phyloP scores from a whole-genome alignment of 2,113 vertebrate species.

The Camarhynchus parvulus region DNA sequence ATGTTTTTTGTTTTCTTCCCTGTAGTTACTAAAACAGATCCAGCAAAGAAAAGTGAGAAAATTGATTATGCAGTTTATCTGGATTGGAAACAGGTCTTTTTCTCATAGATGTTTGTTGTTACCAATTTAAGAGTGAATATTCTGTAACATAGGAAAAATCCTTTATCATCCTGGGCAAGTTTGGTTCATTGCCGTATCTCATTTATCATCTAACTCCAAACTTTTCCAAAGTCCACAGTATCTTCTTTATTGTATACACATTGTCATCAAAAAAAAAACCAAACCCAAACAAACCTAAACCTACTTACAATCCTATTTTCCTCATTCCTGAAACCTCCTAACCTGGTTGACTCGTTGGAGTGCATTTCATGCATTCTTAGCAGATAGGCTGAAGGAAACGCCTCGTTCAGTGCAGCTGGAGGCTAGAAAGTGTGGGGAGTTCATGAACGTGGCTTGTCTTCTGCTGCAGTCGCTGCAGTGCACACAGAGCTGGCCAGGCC shows the following conservation, averaged over 20 bases:
- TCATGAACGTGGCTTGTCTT: conserved; percentile 22
- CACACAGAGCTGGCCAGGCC: not conserved
- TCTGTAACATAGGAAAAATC: not conserved
- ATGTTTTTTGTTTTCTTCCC: fast-evolving
- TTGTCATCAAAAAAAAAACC: not conserved
- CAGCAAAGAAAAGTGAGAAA: not conserved
- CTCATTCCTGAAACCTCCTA: conserved; percentile 81
- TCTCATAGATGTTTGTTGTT: not conserved
- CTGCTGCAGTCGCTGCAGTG: not conserved
- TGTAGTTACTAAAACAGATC: not conserved
- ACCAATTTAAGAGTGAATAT: not conserved
- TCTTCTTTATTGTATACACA: conserved; percentile 27
- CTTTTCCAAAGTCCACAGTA: not conserved
- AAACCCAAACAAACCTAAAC: not conserved
- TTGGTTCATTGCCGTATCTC: not conserved
- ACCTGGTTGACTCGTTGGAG: conserved; percentile 80
- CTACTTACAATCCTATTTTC: conserved; percentile 63
- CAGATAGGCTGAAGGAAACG: conserved; percentile 78
- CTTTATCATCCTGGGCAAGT: not conserved
- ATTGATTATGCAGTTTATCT: not conserved
- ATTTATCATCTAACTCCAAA: not conserved
- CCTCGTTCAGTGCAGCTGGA: conserved; percentile 65
- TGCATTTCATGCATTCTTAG: conserved; percentile 84
- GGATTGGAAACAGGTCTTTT: not conserved
- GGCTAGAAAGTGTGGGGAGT: conserved; percentile 67